Evolutionary conservation across 2,797 vertebrate genomes (phyloP), one percentile per base, ranked within the genome.

Genomic region (Adelosebastes latens): DNA sequence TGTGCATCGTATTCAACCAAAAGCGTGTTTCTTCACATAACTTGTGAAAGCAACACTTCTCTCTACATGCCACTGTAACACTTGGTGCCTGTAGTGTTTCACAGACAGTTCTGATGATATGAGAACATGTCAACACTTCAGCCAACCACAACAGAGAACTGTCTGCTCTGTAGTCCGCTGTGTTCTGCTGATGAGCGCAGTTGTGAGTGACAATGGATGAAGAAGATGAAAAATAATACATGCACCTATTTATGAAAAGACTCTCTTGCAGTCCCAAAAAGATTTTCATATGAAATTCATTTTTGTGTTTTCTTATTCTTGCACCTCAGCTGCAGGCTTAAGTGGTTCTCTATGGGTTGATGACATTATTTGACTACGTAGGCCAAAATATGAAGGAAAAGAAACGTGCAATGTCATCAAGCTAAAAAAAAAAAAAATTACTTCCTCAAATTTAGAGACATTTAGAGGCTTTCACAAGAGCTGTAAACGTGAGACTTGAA

Each of bases 1-100:
- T 63, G 60, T 5, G 52, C 27, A 12, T 81, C 32, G 12, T 12
- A 2, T 22, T 67, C 56, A 20, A 20, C 34, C 56, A 6, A 68
- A 77, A 75, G 5, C 7, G 5, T 20, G 39, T 74, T 75, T 78
- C 13, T 22, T 67, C 68, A 70, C 75, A 63, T n/a, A 14, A 9
- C 60, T 82, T 86, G 81, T 77, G 71, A 77, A 85, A 88, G 52
- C 46, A 63, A 29, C 64, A 67, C 72, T 20, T 80, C 61, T 70
- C n/a, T 72, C 13, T 52, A 7, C 18, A 6, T 74, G 49, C 7
- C 1, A 7, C n/a, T 74, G 18, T 76, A 77, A 81, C 80, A 68
- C 46, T 69, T 32, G 5, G 22, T 62, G 52, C 72, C 66, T 25
- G 55, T 20, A 52, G 83, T 79, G 84, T 83, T 84, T 87, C 66